phyloP scores from a whole-genome alignment of 2,797 vertebrate species.

The Aselliscus stoliczkanus region DNA sequence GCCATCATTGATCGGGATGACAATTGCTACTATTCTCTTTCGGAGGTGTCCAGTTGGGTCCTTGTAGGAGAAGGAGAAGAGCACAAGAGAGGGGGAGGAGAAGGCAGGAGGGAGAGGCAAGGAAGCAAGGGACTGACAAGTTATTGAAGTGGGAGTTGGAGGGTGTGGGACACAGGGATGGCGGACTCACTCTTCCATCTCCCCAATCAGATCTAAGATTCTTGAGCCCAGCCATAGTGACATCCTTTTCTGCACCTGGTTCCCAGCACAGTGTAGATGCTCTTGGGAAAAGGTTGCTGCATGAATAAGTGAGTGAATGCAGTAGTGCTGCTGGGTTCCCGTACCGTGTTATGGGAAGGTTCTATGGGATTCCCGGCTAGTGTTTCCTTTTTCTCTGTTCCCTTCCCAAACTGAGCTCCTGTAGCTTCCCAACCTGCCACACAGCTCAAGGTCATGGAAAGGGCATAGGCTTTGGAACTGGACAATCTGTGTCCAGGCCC shows the following conservation, averaged over 20 bases:
- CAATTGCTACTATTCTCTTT: not conserved
- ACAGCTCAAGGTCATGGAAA: not conserved
- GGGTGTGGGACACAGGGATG: not conserved
- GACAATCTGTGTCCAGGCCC: not conserved
- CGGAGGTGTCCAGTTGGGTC: not conserved
- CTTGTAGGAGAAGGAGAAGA: not conserved
- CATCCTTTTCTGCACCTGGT: not conserved
- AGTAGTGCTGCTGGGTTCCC: not conserved
- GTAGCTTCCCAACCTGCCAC: not conserved
- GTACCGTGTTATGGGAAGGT: not conserved
- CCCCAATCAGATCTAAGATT: not conserved
- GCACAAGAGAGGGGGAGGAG: not conserved
- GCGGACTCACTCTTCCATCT: not conserved
- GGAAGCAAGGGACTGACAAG: rapidly evolving
- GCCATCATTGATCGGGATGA: not conserved
- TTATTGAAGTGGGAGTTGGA: not conserved
- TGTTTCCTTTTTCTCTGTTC: not conserved
- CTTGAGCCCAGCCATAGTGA: not conserved
- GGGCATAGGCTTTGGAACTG: not conserved
- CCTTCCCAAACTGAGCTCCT: not conserved
- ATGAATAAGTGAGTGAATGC: not conserved
- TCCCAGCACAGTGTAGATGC: no score
- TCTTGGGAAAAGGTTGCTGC: not conserved
- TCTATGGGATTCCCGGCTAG: not conserved
- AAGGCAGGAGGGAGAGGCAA: not conserved